Evolutionary conservation across 2,888 invertebrate genomes (phyloP).

Genomic region (Byasa hedistus): DNA sequence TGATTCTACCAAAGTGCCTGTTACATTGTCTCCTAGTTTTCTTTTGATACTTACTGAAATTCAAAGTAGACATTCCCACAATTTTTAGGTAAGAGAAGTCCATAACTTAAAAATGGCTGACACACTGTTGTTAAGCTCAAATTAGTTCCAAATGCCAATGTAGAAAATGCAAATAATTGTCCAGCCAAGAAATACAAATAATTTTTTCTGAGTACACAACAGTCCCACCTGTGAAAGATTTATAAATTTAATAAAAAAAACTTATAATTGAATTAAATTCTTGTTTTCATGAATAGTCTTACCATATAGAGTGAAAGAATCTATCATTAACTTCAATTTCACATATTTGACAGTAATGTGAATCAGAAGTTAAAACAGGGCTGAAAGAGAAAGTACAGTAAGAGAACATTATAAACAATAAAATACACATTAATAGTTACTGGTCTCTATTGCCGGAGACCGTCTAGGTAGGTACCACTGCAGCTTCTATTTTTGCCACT

Average conservation of each 20-base stretch:
- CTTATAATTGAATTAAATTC: background rate
- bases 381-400: constrained; percentile 47
- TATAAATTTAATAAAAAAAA: background rate
- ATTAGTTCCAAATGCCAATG: constrained; percentile 87
- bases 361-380: constrained; percentile 82
- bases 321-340: constrained; percentile 88
- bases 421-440: background rate
- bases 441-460: too few species aligned
- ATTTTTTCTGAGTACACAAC: constrained; percentile 90
- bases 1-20: background rate
- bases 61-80: constrained; percentile 91
- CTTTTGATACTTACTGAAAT: constrained; percentile 82
- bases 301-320: constrained; percentile 91
- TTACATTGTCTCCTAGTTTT: background rate
- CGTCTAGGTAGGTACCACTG: too few species aligned
- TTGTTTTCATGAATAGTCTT: constrained; percentile 40
- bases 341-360: constrained; percentile 91
- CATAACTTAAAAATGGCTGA: constrained; percentile 86
- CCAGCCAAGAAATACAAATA: constrained; percentile 86
- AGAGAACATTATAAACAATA: constrained; percentile 7
- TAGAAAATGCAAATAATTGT: constrained; percentile 82
- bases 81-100: constrained; percentile 88
- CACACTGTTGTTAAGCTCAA: constrained; percentile 92
- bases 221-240: constrained; percentile 83
- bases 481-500: too few species aligned